Evolutionary conservation across 2,888 invertebrate species (phyloP).

Genomic region (Platypus cylindrus): DNA sequence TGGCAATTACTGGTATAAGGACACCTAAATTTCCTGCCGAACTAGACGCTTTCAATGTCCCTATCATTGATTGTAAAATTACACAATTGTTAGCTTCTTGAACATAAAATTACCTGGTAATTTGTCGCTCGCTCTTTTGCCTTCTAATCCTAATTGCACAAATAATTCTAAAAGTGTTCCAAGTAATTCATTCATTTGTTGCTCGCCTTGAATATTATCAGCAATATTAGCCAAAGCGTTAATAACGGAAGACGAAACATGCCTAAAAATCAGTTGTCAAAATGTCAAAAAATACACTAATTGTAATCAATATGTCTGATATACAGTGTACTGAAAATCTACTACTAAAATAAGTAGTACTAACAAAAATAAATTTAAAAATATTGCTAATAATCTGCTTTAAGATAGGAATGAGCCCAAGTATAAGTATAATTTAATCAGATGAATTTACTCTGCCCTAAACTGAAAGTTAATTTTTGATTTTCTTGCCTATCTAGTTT

Average conservation of each 20-base stretch:
- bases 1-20: conserved; percentile 94
- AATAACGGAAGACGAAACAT: conserved; percentile 89
- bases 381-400: no score
- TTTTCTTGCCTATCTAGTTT: no score
- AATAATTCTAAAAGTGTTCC: conserved; percentile 88
- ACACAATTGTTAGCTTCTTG: neutral
- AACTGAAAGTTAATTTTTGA: no score
- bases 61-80: conserved; percentile 14
- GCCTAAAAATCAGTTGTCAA: no score
- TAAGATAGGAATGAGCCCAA: no score
- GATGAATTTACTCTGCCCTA: no score
- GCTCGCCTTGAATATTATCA: conserved; percentile 80
- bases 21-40: conserved; percentile 97
- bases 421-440: no score
- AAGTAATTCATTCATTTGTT: conserved; percentile 71
- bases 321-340: no score
- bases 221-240: conserved; percentile 96
- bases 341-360: no score
- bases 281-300: no score
- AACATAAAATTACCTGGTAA: conserved; percentile 51
- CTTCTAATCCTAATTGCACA: conserved; percentile 94
- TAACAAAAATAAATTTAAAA: no score
- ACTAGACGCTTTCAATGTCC: conserved; percentile 70
- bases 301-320: no score
- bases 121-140: conserved; percentile 89